Evolutionary conservation across 2,113 vertebrate species (phyloP).

Genomic region (Solenodon paradoxus): DNA sequence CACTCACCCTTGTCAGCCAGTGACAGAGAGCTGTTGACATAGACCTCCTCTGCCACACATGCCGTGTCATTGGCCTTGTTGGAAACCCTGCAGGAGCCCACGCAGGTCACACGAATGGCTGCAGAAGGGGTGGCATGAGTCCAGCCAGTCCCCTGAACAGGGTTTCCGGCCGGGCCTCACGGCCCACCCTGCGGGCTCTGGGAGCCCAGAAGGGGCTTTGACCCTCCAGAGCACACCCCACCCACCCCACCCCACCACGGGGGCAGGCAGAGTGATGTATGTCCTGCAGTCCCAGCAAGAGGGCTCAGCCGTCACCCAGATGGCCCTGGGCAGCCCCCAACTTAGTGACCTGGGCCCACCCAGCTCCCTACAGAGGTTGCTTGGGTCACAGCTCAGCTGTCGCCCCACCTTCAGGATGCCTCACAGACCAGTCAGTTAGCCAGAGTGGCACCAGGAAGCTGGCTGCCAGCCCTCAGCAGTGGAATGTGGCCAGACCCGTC

Average conservation of each 20-base stretch:
- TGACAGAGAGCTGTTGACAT: conserved; percentile 92
- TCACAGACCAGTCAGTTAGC: background rate
- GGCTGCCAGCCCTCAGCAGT: background rate
- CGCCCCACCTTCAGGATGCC: background rate
- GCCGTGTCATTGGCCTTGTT: conserved; percentile 88
- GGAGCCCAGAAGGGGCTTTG: background rate
- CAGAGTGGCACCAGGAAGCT: background rate
- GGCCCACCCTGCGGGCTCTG: background rate
- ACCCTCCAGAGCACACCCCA: background rate
- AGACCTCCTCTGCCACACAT: conserved; percentile 91
- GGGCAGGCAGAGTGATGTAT: background rate
- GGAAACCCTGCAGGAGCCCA: conserved; percentile 92
- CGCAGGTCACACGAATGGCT: conserved; percentile 95
- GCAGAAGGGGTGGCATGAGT: background rate
- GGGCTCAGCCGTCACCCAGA: background rate
- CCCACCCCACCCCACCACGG: background rate
- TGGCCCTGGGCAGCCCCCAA: background rate
- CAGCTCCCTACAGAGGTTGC: background rate
- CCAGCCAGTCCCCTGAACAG: background rate
- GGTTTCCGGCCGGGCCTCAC: background rate
- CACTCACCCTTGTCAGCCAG: conserved; percentile 93
- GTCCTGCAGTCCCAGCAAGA: background rate
- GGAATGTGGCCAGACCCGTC: conserved; percentile 72
- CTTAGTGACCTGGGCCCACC: background rate
- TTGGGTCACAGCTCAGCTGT: no score